These are phyloP conservation scores for Chaitophorus viminalis DNA, from an alignment of 2,888 invertebrate genomes.

Conservation along the genomic window DNA sequence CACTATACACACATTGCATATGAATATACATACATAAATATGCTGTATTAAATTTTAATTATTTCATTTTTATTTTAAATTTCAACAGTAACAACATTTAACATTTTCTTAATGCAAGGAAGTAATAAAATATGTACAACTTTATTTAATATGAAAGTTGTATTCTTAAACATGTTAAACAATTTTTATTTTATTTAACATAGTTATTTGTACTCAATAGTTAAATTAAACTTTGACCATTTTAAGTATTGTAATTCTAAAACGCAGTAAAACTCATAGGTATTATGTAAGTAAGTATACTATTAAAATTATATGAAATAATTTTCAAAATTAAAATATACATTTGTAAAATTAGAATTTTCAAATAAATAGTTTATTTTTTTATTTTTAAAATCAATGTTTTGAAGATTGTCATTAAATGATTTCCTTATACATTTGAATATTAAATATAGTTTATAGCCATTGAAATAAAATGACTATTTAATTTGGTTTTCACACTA, in stretches of 20 bases:
- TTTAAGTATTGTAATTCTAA: neutral
- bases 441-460: too few relatives aligned
- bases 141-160: neutral
- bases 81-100: neutral
- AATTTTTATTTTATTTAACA: neutral
- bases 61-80: slow-evolving; percentile 6
- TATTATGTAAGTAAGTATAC: neutral
- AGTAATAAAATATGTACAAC: neutral
- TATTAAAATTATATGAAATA: neutral
- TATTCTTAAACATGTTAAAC: too few relatives aligned
- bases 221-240: neutral
- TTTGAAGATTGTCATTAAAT: too few relatives aligned
- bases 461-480: too few relatives aligned
- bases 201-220: neutral
- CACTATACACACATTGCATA: neutral
- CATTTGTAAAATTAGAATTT: too few relatives aligned
- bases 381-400: too few relatives aligned
- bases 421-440: too few relatives aligned
- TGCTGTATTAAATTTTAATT: neutral
- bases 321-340: neutral
- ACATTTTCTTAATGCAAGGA: neutral
- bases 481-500: too few relatives aligned
- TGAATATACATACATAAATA: neutral
- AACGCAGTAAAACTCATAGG: neutral
- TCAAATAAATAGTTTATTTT: too few relatives aligned